These are phyloP conservation scores for Cyrtorhinus lividipennis DNA, from an alignment of 1,140 invertebrate species.

Conservation along the genomic window DNA sequence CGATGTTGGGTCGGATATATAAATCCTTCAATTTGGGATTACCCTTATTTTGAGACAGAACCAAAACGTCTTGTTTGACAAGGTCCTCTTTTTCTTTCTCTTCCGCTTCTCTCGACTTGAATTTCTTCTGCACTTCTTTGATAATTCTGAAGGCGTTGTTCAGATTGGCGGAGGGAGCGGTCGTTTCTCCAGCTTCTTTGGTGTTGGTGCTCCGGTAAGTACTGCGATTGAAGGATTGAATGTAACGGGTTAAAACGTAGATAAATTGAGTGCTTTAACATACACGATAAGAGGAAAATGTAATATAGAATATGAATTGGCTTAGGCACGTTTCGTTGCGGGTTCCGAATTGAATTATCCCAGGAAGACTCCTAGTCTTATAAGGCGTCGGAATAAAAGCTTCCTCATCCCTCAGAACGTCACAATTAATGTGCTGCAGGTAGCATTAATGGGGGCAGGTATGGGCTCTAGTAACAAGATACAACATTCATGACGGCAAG, in stretches of 20 bases:
- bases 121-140: slow-evolving; percentile 99
- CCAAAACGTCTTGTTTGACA: slow-evolving; percentile 96
- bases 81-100: slow-evolving; percentile 97
- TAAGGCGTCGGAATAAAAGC: no score
- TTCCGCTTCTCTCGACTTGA: slow-evolving; percentile 94
- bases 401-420: no score
- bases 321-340: not conserved
- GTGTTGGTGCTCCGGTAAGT: slow-evolving; percentile 97
- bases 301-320: not conserved
- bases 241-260: not conserved
- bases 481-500: no score
- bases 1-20: slow-evolving; percentile 96
- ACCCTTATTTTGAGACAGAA: slow-evolving; percentile 88
- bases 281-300: no score
- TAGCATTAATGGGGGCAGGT: no score
- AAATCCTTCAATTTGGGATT: slow-evolving; percentile 98
- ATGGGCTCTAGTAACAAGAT: no score
- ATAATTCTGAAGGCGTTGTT: slow-evolving; percentile 94
- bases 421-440: no score
- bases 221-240: no score
- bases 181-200: slow-evolving; percentile 93
- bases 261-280: no score
- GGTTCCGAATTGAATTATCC: slow-evolving; percentile 8
- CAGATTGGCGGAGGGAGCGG: slow-evolving; percentile 86
- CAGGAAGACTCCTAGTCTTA: no score